A percentile compares a stretch with the other conserved stretches of the same genome.
Evolutionary conservation across 2,888 invertebrate genomes (phyloP).

Genomic region (Callyntrura sp.): DNA sequence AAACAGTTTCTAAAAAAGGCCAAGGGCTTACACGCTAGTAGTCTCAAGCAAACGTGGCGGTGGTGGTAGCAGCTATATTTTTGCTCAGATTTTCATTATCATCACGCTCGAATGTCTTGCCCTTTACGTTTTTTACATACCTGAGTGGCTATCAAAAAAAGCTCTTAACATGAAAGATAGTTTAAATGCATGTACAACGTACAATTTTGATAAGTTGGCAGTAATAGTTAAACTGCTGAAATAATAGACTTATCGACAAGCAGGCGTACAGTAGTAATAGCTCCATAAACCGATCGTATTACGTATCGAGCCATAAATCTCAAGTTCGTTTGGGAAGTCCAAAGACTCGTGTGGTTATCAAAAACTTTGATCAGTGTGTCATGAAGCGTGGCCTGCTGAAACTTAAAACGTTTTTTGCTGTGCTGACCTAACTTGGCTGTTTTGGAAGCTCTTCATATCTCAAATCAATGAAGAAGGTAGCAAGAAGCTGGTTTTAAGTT

Average conservation of each 20-base stretch:
- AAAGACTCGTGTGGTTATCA: background rate
- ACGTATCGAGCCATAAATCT: background rate
- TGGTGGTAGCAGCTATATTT: background rate
- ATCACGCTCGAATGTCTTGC: background rate
- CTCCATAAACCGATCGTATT: background rate
- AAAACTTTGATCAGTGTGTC: background rate
- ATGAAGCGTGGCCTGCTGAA: slow-evolving; percentile 3
- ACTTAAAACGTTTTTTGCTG: background rate
- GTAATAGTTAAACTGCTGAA: background rate
- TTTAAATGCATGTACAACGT: background rate
- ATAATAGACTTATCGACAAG: background rate
- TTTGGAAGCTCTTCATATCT: background rate
- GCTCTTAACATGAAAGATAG: background rate
- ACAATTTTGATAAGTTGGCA: background rate
- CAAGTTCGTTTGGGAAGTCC: slow-evolving; percentile 16
- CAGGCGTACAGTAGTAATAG: background rate
- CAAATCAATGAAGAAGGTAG: background rate
- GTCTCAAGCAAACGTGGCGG: too few species aligned
- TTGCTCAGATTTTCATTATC: background rate
- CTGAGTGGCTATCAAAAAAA: background rate
- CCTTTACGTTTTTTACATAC: background rate
- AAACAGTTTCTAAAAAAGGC: slow-evolving; percentile 8
- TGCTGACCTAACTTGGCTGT: background rate
- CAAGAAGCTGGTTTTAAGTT: background rate
- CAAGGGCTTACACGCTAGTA: slow-evolving; percentile 3